A percentile compares a stretch with the other conserved stretches of the same genome.
phyloP scores from a whole-genome alignment of 2,113 vertebrate genomes.

The Microtus montanus region DNA sequence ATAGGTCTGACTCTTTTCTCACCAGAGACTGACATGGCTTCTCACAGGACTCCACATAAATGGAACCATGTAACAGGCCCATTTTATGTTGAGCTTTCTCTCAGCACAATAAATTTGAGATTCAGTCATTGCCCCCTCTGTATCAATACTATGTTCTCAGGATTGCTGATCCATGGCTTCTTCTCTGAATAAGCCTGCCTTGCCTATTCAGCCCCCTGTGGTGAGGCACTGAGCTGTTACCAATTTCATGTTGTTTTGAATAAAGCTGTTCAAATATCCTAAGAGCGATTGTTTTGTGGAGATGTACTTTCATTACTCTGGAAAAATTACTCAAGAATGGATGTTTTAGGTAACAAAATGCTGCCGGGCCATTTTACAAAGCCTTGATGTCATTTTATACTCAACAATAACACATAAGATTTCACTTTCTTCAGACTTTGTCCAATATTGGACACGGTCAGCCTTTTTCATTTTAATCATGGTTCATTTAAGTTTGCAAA shows the following conservation, averaged over 20 bases:
- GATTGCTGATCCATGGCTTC: neutral
- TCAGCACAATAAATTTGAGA: neutral
- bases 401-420: neutral
- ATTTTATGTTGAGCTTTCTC: neutral
- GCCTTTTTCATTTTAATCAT: neutral
- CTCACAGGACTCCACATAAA: neutral
- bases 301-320: neutral
- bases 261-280: neutral
- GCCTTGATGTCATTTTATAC: neutral
- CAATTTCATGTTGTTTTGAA: neutral
- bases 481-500: neutral
- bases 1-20: neutral
- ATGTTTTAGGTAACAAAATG: neutral
- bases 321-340: neutral
- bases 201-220: neutral
- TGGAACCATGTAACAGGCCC: neutral
- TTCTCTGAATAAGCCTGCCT: neutral
- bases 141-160: neutral
- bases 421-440: neutral
- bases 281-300: neutral
- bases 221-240: neutral
- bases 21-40: neutral
- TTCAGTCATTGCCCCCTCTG: neutral
- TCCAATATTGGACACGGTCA: neutral
- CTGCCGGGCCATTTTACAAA: neutral